Base-by-base conservation (phyloP, 2,888 invertebrate species). In the Lasioglossum leucozonium region DNA sequence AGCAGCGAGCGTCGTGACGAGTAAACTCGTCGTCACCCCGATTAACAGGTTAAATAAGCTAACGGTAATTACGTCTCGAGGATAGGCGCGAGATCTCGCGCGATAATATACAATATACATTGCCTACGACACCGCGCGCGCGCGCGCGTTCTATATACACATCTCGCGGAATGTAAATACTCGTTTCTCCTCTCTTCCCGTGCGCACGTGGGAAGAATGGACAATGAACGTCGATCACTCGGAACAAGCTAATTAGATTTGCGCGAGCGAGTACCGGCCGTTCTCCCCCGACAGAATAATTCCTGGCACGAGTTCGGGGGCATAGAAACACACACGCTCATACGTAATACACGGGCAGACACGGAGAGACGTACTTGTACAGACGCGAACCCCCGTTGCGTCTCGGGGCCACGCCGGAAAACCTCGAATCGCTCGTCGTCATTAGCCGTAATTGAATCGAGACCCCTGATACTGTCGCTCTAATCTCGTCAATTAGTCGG, bases 191-290 rank as follows among this genome's bases (percentile, higher is more conserved):
- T 67, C 74, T 26, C 40, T 30, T 65, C 42, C 47, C 26, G 74
- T 69, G 51, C 51, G 51, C 51, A 74, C 77, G 71, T 62, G 79
- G 37, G 58, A 85, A 69, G 67, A 76, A 81, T 79, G 78, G 62
- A 78, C 81, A 85, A 81, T 81, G 81, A 85, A 86, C 77, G 85
- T 77, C 80, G 80, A 80, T 77, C 85, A 77, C 77, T 85, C 80
- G 80, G 58, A 79, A 85, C 85, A 74, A 80, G 77, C 85, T 85
- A 85, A 85, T 85, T 85, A 80, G 71, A 85, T 80, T 79, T 77
- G 79, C 85, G 75, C 71, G 77, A 77, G 77, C 47, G 74, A 55
- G 77, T 58, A 58, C 26, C 58, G 26, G 58, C 30, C 65, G 65
- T 65, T 34, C 30, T 34, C 30, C 72, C 40, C 51, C 79, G 75